Base-by-base conservation (phyloP, 2,888 invertebrate genomes). In the Trissolcus japonicus region DNA sequence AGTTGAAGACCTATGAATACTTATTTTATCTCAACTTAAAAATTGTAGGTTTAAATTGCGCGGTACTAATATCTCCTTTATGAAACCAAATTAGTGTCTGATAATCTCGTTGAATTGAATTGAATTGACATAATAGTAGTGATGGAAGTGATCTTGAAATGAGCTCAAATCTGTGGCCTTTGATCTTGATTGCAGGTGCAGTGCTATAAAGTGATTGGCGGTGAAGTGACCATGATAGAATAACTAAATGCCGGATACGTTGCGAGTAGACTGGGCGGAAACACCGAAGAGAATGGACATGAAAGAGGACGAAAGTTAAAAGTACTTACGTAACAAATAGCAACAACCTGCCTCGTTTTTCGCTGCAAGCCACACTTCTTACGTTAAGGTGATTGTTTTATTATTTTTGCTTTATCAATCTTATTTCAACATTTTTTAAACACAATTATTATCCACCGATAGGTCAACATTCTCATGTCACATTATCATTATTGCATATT, bases 321-420 rank as follows among this genome's bases (percentile, higher is more conserved):
- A 82, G 65, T 78, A 79, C 74, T 82, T 80, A 71, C 80, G 83
- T 83, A 84, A 85, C 84, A 84, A 84, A 83, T 82, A 86, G 84
- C 85, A 82, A 83, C 84, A 87, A 81, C 82, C 88, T 87, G 87
- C 84, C 86, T 86, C 85, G 83, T 86, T 84, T 82, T 80, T 84
- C 84, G 86, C 85, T 83, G 82, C 84, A 84, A 86, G 86, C 82
- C 82, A 86, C 84, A 87, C 80, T 85, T 86, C 82, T 86, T 83
- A 84, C 85, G 84, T 35, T 35, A 35, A 35, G 35, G 35, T 35
- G 35, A 35, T 35, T 35, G 11, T 35, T 35, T 9, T 9, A 1
- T 9, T 9, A 35, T 35, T 35, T 35, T 11, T 2, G 6, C 6
- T 29, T 29, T 29, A 29, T 29, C 9, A 6, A 29, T 29, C n/a